Conservation (phyloP, 2,888 invertebrate species). For the Pandemis corylana region DNA sequence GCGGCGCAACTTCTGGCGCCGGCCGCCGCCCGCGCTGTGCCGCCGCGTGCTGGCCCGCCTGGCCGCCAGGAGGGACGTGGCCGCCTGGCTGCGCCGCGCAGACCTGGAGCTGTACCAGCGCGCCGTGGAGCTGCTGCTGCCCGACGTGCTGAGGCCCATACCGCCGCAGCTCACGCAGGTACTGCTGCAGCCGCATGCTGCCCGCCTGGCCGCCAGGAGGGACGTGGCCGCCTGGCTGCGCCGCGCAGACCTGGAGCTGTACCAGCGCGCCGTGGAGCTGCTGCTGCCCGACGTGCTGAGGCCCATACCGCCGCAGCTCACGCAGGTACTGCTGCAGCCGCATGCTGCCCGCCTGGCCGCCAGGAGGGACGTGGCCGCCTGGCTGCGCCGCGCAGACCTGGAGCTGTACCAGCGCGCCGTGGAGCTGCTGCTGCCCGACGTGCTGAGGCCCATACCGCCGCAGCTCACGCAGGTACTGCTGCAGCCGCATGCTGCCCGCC, state of each 20-base stretch:
- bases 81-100: slow-evolving; percentile 91
- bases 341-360: too few relatives aligned
- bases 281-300: slow-evolving; percentile 98
- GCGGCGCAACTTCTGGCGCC: slow-evolving; percentile 97
- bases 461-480: slow-evolving; percentile 93
- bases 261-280: slow-evolving; percentile 98
- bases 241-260: slow-evolving; percentile 95
- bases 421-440: slow-evolving; percentile 98
- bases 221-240: slow-evolving; percentile 85
- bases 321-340: slow-evolving; percentile 87
- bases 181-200: too few relatives aligned
- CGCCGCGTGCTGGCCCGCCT: slow-evolving; percentile 95
- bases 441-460: slow-evolving; percentile 96
- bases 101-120: slow-evolving; percentile 98
- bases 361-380: slow-evolving; percentile 56
- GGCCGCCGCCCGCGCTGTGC: slow-evolving; percentile 91
- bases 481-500: too few relatives aligned
- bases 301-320: slow-evolving; percentile 96
- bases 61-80: slow-evolving; percentile 86
- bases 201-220: too few relatives aligned
- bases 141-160: slow-evolving; percentile 97
- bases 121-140: slow-evolving; percentile 97
- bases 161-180: slow-evolving; percentile 98
- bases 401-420: slow-evolving; percentile 98
- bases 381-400: slow-evolving; percentile 93